Percentiles rank a stretch among this genome's conserved stretches.
Conservation (phyloP, 1,140 invertebrate genomes). For the Branchinecta lynchi region DNA sequence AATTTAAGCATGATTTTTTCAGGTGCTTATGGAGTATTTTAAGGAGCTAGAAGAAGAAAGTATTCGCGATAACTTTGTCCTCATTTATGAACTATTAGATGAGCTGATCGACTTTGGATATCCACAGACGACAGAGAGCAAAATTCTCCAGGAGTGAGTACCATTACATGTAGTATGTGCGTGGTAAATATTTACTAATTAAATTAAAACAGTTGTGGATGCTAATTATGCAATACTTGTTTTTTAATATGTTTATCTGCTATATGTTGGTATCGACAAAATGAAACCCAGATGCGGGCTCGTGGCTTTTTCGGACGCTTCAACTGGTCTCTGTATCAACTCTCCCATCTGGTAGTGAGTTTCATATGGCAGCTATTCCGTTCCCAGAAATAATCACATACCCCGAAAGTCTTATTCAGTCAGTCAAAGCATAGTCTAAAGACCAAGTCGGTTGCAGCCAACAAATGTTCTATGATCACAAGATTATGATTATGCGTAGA, state of each 20-base stretch:
- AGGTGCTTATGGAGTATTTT: constrained; percentile 95
- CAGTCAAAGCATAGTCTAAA: no score
- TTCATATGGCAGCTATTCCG: no score
- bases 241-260: no score
- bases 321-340: no score
- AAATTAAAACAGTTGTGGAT: neutral
- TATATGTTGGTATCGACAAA: constrained; percentile 13
- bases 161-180: neutral
- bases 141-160: constrained; percentile 88
- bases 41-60: constrained; percentile 99
- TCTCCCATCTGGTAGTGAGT: no score
- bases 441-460: no score
- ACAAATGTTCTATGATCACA: no score
- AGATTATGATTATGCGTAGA: no score
- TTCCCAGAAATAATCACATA: no score
- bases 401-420: no score
- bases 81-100: constrained; percentile 95
- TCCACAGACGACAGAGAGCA: constrained; percentile 97
- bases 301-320: no score
- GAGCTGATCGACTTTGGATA: constrained; percentile 99
- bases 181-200: neutral
- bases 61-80: constrained; percentile 97
- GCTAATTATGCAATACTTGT: neutral
- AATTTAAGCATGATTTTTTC: constrained; percentile 18
- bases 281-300: neutral